Evolutionary conservation across 2,888 invertebrate genomes (phyloP), one percentile per base, ranked within the genome.

Genomic region (Galerucella pusilla): DNA sequence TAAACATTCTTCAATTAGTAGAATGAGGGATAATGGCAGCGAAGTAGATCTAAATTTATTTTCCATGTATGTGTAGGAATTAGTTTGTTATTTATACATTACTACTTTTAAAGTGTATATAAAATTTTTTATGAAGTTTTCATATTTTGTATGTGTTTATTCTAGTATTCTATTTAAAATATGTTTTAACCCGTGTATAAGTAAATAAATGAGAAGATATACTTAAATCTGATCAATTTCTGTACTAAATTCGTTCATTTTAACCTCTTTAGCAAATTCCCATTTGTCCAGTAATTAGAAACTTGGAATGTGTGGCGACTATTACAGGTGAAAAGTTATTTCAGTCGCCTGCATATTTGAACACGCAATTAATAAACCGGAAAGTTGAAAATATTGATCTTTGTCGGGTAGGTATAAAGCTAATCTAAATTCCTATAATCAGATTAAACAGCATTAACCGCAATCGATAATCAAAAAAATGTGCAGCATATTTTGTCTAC

Each of bases 311-410:
- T 70, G 70, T 20, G 63, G 49, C 42, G 16, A 61, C 45, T 63
- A 63, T 70, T 63, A 70, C 63, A 7, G 61, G 35, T 10, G 28
- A 28, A 14, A 63, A 63, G 70, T 70, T 70, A 70, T 70, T 70
- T 63, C 16, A 52, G 63, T 70, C 46, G 52, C 52, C 42, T 59
- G 70, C 20, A 70, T 70, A 70, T 70, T 70, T 70, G 46, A 70
- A 63, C 16, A 10, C 45, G 46, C 63, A 70, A 63, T 70, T 70
- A 63, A 70, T 70, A 70, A 52, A 70, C 49, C 10, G 52, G 70
- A 70, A 63, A 70, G 70, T 25, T 63, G 52, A 11, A 35, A 42
- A n/a, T 70, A 70, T 70, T 63, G 70, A 70, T 70, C 57, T 68
- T 57, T 46, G 10, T 46, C 42, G 64, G 11, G 16, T 46, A 46